These are phyloP conservation scores for Lasioglossum albipes DNA, from an alignment of 1,140 invertebrate genomes.

Conservation along the genomic window DNA sequence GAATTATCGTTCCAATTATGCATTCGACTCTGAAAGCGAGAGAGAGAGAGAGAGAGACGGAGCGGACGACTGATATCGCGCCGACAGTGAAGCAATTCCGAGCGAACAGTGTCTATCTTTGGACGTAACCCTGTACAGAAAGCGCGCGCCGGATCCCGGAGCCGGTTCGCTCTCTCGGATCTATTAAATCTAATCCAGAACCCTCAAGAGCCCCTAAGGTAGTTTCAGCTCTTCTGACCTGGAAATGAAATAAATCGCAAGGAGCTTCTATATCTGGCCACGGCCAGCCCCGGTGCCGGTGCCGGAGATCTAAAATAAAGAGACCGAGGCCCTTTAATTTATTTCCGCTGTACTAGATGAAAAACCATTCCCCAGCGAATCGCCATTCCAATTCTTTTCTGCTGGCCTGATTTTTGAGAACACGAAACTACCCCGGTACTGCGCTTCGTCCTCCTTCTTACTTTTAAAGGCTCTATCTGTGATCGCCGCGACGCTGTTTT, in stretches of 20 bases:
- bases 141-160: not conserved
- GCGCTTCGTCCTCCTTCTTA: no score
- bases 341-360: not conserved
- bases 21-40: not conserved
- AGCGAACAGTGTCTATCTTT: conserved; percentile 39
- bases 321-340: conserved; percentile 15
- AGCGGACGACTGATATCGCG: not conserved
- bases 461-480: not conserved
- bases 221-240: conserved; percentile 37
- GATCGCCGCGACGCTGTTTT: not conserved
- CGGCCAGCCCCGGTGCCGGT: not conserved
- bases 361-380: conserved; percentile 19
- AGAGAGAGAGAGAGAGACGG: not conserved
- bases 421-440: not conserved
- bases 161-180: conserved; percentile 5
- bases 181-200: conserved; percentile 52
- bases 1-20: not conserved
- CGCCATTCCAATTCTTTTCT: not conserved
- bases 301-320: conserved; percentile 18
- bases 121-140: conserved; percentile 23
- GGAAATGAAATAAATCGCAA: conserved; percentile 40
- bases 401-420: not conserved
- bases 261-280: conserved; percentile 24
- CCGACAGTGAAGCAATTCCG: conserved; percentile 12
- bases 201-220: conserved; percentile 23